Evolutionary conservation across 1,140 invertebrate genomes (phyloP).

Genomic region (Psix sp.): DNA sequence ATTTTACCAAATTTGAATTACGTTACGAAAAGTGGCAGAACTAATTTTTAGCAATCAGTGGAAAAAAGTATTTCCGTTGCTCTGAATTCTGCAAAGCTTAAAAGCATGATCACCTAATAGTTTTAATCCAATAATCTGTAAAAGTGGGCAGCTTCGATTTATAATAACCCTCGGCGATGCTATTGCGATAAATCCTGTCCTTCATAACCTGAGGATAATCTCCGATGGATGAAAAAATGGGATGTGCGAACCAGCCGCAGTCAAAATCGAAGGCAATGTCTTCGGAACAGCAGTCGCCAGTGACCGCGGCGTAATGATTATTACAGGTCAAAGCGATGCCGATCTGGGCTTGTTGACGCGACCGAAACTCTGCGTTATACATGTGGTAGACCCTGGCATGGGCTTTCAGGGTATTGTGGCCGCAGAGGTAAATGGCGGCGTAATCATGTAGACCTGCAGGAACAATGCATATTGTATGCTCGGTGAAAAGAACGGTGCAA

Average conservation of each 20-base stretch:
- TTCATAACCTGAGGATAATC: conserved; percentile 81
- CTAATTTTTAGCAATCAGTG: not conserved
- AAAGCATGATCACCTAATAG: conserved; percentile 60
- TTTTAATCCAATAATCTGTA: conserved; percentile 74
- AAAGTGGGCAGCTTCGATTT: conserved; percentile 78
- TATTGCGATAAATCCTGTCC: conserved; percentile 76
- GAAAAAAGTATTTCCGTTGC: too few relatives aligned
- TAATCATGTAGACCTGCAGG: conserved; percentile 38
- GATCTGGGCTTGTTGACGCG: conserved; percentile 77
- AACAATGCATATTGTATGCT: conserved; percentile 50
- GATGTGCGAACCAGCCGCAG: conserved; percentile 81
- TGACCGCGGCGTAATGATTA: conserved; percentile 41
- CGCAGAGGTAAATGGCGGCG: conserved; percentile 62
- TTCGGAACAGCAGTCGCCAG: conserved; percentile 37
- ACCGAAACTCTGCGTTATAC: conserved; percentile 81
- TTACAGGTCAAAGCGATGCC: conserved; percentile 49
- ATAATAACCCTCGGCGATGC: conserved; percentile 75
- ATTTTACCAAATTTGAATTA: too few relatives aligned
- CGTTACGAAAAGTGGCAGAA: too few relatives aligned
- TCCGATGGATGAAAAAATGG: conserved; percentile 79
- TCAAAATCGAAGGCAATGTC: conserved; percentile 70
- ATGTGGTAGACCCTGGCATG: conserved; percentile 73
- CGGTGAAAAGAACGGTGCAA: conserved; percentile 34
- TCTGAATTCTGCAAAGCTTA: not conserved
- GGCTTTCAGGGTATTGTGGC: conserved; percentile 65